A percentile compares a stretch with the other conserved stretches of the same genome.
These are phyloP conservation scores for Vanessa cardui DNA, from an alignment of 2,888 invertebrate genomes.

Conservation along the genomic window DNA sequence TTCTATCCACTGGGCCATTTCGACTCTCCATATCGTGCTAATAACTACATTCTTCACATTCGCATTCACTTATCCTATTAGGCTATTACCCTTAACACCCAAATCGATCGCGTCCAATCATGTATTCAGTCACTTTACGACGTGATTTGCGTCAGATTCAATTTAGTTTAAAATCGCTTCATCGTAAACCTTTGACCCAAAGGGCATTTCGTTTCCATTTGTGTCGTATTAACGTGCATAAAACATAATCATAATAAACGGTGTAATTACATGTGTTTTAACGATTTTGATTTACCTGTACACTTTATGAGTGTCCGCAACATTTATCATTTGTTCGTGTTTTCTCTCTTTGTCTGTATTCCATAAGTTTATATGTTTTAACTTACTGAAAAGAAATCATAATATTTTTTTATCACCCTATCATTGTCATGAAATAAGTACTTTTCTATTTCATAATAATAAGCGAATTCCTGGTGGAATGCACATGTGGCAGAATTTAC, in stretches of 20 bases:
- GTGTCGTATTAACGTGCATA: constrained; percentile 24
- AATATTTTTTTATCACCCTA: too few species aligned
- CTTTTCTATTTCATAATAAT: too few species aligned
- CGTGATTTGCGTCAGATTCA: constrained; percentile 72
- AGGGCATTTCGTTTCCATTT: constrained; percentile 50
- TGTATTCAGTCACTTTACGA: constrained; percentile 71
- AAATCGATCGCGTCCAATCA: constrained; percentile 61
- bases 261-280: constrained; percentile 2
- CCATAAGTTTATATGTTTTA: too few species aligned
- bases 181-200: constrained; percentile 75
- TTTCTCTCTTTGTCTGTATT: too few species aligned
- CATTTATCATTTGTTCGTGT: not conserved
- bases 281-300: not conserved
- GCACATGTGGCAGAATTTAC: too few species aligned
- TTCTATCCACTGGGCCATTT: too few species aligned
- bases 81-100: constrained; percentile 51
- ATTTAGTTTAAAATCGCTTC: constrained; percentile 69
- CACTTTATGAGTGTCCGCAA: not conserved
- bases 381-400: too few species aligned
- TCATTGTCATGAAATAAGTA: too few species aligned
- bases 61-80: constrained; percentile 41
- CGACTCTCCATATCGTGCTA: not conserved
- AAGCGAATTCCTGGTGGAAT: too few species aligned
- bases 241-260: constrained; percentile 24
- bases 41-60: too few species aligned